These are phyloP conservation scores for Acipenser transmontanus DNA, from an alignment of 2,797 vertebrate genomes.

Conservation along the genomic window DNA sequence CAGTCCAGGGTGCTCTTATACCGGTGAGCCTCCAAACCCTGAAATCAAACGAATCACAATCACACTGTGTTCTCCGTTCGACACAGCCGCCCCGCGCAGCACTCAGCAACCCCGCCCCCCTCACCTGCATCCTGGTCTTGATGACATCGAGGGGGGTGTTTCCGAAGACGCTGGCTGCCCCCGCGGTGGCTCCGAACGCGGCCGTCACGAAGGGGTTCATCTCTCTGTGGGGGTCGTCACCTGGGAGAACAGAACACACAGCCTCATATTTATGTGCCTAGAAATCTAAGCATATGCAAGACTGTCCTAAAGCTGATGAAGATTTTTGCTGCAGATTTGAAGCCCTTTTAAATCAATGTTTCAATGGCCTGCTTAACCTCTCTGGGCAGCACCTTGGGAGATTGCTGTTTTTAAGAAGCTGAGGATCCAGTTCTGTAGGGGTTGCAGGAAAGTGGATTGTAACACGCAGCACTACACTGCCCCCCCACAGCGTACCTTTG, in stretches of 20 bases:
- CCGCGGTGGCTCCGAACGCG: constrained; percentile 66
- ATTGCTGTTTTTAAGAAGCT: no score
- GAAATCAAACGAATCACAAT: constrained; percentile 9
- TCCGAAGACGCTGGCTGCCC: constrained; percentile 74
- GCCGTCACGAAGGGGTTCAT: constrained; percentile 72
- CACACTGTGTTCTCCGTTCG: neutral
- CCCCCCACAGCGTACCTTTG: constrained; percentile 52
- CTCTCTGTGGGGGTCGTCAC: constrained; percentile 57
- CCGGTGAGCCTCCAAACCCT: constrained; percentile 72
- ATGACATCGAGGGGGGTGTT: constrained; percentile 76
- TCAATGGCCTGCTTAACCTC: no score
- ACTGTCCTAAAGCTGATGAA: no score
- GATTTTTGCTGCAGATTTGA: no score
- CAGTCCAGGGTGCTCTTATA: constrained; percentile 74
- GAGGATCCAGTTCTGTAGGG: no score
- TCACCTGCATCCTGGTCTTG: constrained; percentile 79
- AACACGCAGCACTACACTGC: neutral
- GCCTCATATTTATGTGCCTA: no score
- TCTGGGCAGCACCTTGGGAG: no score
- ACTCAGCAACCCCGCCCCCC: neutral
- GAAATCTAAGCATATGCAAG: no score
- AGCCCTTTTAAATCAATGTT: no score
- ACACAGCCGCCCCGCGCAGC: no score
- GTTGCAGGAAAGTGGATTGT: no score
- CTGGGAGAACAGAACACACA: constrained; percentile 31